phyloP scores from a whole-genome alignment of 1,140 invertebrate species.

The Diprion similis region DNA sequence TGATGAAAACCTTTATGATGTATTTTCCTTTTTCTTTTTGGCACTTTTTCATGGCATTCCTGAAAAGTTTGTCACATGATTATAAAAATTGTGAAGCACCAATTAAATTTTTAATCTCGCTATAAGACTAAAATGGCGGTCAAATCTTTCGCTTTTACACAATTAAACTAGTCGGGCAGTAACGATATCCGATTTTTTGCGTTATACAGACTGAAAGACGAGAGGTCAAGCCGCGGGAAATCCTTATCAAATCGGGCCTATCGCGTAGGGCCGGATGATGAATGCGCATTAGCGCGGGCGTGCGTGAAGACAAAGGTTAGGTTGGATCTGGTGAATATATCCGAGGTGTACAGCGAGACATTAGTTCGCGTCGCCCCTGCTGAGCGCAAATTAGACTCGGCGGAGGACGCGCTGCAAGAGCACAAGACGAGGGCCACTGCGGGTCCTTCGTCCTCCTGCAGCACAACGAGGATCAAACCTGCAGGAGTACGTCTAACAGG shows the following conservation, averaged over 20 bases:
- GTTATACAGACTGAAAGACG: no score
- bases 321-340: slow-evolving; percentile 38
- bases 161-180: no score
- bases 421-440: slow-evolving; percentile 26
- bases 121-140: no score
- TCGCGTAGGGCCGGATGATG: slow-evolving; percentile 41
- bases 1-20: no score
- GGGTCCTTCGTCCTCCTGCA: slow-evolving; percentile 24
- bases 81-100: no score
- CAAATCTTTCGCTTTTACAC: no score
- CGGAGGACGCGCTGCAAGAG: slow-evolving; percentile 29
- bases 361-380: slow-evolving; percentile 58
- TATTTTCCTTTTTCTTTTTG: no score
- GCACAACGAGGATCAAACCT: slow-evolving; percentile 21
- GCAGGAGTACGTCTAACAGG: slow-evolving; percentile 11
- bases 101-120: no score
- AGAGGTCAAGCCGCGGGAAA: no score
- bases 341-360: slow-evolving; percentile 50
- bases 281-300: slow-evolving; percentile 56
- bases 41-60: no score
- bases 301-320: slow-evolving; percentile 51
- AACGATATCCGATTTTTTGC: no score
- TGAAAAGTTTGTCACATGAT: no score
- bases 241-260: neutral
- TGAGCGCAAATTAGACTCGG: slow-evolving; percentile 57